These are phyloP conservation scores for Psilopsiagon aymara DNA, from an alignment of 2,113 vertebrate species.

Conservation along the genomic window DNA sequence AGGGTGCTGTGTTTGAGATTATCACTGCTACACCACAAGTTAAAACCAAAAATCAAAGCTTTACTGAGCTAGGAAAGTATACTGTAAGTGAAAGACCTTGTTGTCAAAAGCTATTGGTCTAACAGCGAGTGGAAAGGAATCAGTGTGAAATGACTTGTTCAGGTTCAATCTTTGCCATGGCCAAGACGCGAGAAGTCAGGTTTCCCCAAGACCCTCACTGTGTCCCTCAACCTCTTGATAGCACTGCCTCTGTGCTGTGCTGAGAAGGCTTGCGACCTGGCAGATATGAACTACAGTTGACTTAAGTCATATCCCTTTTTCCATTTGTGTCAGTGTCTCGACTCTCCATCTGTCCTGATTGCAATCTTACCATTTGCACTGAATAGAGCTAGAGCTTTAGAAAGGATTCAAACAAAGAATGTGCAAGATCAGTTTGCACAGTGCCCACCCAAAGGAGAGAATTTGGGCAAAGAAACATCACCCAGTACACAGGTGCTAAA, in stretches of 20 bases:
- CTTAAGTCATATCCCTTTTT: background rate
- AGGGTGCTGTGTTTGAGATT: background rate
- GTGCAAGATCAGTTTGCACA: background rate
- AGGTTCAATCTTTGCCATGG: background rate
- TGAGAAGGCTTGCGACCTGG: background rate
- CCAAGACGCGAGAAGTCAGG: background rate
- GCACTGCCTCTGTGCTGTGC: background rate
- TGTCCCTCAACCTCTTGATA: background rate
- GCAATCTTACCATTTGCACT: background rate
- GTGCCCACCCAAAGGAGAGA: background rate
- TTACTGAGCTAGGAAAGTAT: background rate
- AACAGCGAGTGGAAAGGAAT: rapidly evolving
- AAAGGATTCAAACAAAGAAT: background rate
- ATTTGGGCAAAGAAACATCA: background rate
- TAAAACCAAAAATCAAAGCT: background rate
- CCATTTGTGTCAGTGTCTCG: background rate
- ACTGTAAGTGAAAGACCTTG: background rate
- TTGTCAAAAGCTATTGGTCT: background rate
- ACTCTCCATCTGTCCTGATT: background rate
- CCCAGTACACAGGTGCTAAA: background rate
- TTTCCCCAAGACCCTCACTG: background rate
- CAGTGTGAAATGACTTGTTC: background rate
- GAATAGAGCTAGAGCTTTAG: background rate
- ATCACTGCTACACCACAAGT: background rate
- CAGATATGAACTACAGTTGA: background rate